Percentiles rank a stretch among this genome's conserved stretches.
These are phyloP conservation scores for Drosophila anceps DNA, from an alignment of 2,888 invertebrate genomes.

Conservation along the genomic window DNA sequence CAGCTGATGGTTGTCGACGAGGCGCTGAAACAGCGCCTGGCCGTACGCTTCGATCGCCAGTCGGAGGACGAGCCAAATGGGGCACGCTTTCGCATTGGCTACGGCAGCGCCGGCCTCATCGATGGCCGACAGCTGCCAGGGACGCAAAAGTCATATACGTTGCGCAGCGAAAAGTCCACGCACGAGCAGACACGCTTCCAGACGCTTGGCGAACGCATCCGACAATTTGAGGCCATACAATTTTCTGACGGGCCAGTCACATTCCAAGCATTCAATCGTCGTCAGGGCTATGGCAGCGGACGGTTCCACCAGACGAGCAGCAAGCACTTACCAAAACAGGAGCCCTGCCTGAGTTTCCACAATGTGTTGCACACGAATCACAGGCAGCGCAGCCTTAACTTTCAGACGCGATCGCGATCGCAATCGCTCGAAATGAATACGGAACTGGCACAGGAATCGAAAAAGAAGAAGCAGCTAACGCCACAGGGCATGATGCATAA, in stretches of 20 bases:
- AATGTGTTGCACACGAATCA: slow-evolving; percentile 60
- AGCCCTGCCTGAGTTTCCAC: slow-evolving; percentile 31
- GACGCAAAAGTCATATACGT: background rate
- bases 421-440: background rate
- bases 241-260: slow-evolving; percentile 65
- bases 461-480: background rate
- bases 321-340: slow-evolving; percentile 42
- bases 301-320: background rate
- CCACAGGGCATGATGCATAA: background rate
- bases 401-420: slow-evolving; percentile 5
- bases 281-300: slow-evolving; percentile 8
- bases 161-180: background rate
- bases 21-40: slow-evolving; percentile 49
- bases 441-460: background rate
- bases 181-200: slow-evolving; percentile 33
- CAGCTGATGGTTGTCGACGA: slow-evolving; percentile 60
- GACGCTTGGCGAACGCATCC: slow-evolving; percentile 52
- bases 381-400: slow-evolving; percentile 40
- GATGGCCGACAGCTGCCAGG: slow-evolving; percentile 6
- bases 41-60: slow-evolving; percentile 22
- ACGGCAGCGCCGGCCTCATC: background rate
- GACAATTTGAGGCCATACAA: slow-evolving; percentile 53
- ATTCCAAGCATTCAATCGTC: slow-evolving; percentile 46
- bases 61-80: background rate
- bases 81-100: background rate